Conservation (phyloP, 2,113 vertebrate species). For the Triplophysa rosa region DNA sequence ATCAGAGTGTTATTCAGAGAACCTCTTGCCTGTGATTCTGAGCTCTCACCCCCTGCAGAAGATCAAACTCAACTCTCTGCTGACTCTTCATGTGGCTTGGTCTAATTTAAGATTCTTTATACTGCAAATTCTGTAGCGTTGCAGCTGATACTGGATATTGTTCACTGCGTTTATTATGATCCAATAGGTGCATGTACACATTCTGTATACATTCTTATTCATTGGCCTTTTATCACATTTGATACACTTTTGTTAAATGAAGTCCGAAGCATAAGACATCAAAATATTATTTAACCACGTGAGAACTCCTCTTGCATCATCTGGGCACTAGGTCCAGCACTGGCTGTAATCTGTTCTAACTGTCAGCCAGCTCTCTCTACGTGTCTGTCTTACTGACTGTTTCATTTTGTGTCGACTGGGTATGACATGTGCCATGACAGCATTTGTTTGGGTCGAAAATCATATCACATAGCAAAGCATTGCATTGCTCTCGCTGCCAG, state of each 20-base stretch:
- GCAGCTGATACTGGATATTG: no score
- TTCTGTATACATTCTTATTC: no score
- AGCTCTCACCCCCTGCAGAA: constrained; percentile 8
- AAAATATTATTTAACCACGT: neutral
- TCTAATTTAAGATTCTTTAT: neutral
- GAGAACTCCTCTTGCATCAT: constrained; percentile 5
- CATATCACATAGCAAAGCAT: constrained; percentile 39
- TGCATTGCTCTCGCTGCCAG: neutral
- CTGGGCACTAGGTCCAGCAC: neutral
- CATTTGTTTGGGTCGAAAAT: constrained; percentile 64
- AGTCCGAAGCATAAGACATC: neutral
- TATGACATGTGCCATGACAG: constrained; percentile 61
- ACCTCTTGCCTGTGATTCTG: neutral
- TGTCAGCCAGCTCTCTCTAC: neutral
- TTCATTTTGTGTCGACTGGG: constrained; percentile 15
- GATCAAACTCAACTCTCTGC: neutral
- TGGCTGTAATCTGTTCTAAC: neutral
- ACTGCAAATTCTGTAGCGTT: neutral
- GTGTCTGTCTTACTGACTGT: neutral
- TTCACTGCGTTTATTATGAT: no score
- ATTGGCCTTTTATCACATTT: no score
- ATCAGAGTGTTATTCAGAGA: constrained; percentile 42
- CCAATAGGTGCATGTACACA: no score
- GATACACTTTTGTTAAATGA: neutral
- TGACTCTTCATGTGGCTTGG: neutral